Conservation (phyloP, 2,113 vertebrate species). For the Peucedramus taeniatus region DNA sequence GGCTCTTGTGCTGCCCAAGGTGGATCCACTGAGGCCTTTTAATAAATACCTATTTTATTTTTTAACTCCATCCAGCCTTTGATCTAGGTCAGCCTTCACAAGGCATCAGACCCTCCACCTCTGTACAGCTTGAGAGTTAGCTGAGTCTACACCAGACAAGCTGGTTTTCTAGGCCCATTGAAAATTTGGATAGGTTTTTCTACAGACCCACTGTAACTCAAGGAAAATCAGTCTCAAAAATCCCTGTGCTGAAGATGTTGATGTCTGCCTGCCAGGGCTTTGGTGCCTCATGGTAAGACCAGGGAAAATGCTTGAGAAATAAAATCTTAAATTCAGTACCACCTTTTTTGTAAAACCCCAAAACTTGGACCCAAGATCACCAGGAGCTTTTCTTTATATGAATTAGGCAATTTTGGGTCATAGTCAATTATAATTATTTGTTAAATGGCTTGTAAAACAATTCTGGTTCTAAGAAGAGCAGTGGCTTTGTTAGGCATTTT, state of each 20-base stretch:
- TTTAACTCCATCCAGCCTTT: accelerated
- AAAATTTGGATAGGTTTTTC: background rate
- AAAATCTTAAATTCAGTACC: background rate
- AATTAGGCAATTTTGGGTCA: background rate
- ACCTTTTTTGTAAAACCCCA: background rate
- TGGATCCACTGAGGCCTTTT: background rate
- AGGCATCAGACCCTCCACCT: background rate
- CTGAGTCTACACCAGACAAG: background rate
- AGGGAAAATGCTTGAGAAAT: background rate
- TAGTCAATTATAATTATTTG: background rate
- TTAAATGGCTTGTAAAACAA: background rate
- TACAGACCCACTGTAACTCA: background rate
- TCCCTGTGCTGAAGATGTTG: background rate
- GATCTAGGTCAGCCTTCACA: background rate
- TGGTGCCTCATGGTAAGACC: background rate
- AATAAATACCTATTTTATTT: background rate
- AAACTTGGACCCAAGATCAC: background rate
- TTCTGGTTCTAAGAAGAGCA: background rate
- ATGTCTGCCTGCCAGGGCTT: background rate
- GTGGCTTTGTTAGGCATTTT: background rate
- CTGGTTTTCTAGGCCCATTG: background rate
- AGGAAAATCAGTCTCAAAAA: background rate
- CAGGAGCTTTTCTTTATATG: background rate
- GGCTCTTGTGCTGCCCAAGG: background rate
- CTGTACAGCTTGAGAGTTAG: accelerated